These are phyloP conservation scores for Rutilus rutilus DNA, from an alignment of 2,113 vertebrate genomes.

Conservation along the genomic window DNA sequence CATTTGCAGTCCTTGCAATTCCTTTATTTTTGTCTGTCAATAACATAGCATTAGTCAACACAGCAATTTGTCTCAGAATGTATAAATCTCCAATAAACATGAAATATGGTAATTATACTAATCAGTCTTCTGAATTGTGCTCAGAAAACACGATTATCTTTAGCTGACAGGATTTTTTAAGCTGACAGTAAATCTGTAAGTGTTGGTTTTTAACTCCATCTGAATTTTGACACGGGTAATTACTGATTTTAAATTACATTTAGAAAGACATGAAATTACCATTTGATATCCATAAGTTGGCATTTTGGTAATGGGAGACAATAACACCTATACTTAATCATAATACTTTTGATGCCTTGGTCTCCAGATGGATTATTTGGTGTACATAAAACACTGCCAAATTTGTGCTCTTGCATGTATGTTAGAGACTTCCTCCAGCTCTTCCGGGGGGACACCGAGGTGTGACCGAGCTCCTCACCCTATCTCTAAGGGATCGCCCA, in stretches of 20 bases:
- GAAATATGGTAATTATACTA: constrained; percentile 42
- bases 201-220: constrained; percentile 5
- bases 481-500: too few relatives aligned
- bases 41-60: not conserved
- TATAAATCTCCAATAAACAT: constrained; percentile 13
- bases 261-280: constrained; percentile 3
- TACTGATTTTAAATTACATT: not conserved
- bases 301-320: not conserved
- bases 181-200: constrained; percentile 1
- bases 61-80: constrained; percentile 28
- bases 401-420: not conserved
- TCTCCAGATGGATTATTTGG: not conserved
- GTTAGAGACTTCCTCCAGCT: not conserved
- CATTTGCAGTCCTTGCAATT: not conserved
- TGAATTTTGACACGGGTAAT: constrained; percentile 27
- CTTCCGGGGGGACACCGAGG: too few relatives aligned
- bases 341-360: not conserved
- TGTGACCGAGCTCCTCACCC: too few relatives aligned
- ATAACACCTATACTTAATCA: not conserved
- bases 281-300: not conserved
- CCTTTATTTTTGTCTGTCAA: constrained; percentile 5
- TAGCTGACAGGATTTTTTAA: not conserved
- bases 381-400: not conserved
- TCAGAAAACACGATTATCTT: constrained; percentile 30
- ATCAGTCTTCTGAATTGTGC: constrained; percentile 13